These are phyloP conservation scores for Lysandra bellargus DNA, from an alignment of 2,888 invertebrate genomes.

Conservation along the genomic window DNA sequence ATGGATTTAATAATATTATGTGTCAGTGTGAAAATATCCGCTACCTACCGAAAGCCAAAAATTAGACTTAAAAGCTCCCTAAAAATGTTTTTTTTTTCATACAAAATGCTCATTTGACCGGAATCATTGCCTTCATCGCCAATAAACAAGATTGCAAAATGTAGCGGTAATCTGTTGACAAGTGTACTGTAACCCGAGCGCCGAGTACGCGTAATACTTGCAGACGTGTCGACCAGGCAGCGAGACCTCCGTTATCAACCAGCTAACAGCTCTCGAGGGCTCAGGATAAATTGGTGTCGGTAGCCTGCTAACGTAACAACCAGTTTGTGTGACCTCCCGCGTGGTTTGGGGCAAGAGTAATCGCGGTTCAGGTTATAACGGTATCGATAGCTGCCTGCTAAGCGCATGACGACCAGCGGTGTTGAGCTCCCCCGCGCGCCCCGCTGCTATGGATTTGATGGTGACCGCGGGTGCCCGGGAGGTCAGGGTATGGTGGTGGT, in stretches of 20 bases:
- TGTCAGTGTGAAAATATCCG: too few relatives aligned
- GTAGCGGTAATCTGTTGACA: slow-evolving; percentile 32
- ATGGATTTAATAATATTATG: too few relatives aligned
- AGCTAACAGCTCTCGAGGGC: background rate
- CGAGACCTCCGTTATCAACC: background rate
- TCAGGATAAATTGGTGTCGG: background rate
- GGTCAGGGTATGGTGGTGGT: slow-evolving; percentile 55
- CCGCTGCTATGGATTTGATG: background rate
- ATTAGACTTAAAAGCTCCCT: too few relatives aligned
- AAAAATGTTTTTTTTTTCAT: background rate
- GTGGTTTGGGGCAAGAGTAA: too few relatives aligned
- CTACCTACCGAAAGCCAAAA: too few relatives aligned
- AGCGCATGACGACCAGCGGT: slow-evolving; percentile 47
- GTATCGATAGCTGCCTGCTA: slow-evolving; percentile 48
- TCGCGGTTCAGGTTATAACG: background rate
- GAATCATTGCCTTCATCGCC: background rate
- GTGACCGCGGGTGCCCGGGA: slow-evolving; percentile 34
- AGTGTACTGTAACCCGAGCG: slow-evolving; percentile 56
- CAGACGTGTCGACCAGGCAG: background rate
- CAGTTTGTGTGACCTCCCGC: background rate
- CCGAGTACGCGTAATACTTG: slow-evolving; percentile 43
- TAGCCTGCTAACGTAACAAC: background rate
- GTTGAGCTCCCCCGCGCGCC: slow-evolving; percentile 44
- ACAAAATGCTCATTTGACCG: background rate
- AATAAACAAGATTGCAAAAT: slow-evolving; percentile 26